Evolutionary conservation across 2,888 invertebrate species (phyloP), one percentile per base, ranked within the genome.

Genomic region (Chalcis sispes): DNA sequence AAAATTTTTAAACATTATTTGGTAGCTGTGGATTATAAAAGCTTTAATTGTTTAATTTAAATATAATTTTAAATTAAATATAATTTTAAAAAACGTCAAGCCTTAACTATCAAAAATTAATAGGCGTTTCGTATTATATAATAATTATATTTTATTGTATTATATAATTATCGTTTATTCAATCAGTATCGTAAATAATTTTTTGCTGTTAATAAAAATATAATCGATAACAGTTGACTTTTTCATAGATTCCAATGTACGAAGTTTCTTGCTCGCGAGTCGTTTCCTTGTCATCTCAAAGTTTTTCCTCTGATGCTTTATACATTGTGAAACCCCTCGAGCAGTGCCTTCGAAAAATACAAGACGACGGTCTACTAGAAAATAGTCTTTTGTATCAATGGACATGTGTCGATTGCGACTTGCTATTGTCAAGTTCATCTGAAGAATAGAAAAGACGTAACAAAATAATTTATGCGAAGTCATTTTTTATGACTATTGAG

Each of bases 341-440:
- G 84, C 85, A 87, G 87, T 87, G 87, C 86, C 87, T 87, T 87
- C 82, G 83, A 82, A 85, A 79, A 42, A 83, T 83, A 83, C 83
- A 82, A 85, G 81, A 83, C 80, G 84, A 82, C 82, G 84, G 83
- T 85, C 84, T 85, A 82, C 78, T 83, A 83, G 80, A 80, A 80
- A 79, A 83, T 83, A 83, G 83, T 79, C 80, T 81, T 83, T 84
- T 82, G 79, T 84, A 83, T 77, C 67, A 82, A 82, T 78, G 74
- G 81, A 82, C 72, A 61, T 62, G 72, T 65, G 65, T 72, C 27
- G 69, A 77, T 64, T 59, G 54, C 29, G 56, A 46, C 23, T 58
- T 36, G 32, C 23, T 50, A 29, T 52, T 40, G 13, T 65, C 29
- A 36, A 54, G 20, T 65, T 27, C n/a, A n/a, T n/a, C 18, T 15